These are phyloP conservation scores for Ochropleura plecta DNA, from an alignment of 2,888 invertebrate species.

Conservation along the genomic window DNA sequence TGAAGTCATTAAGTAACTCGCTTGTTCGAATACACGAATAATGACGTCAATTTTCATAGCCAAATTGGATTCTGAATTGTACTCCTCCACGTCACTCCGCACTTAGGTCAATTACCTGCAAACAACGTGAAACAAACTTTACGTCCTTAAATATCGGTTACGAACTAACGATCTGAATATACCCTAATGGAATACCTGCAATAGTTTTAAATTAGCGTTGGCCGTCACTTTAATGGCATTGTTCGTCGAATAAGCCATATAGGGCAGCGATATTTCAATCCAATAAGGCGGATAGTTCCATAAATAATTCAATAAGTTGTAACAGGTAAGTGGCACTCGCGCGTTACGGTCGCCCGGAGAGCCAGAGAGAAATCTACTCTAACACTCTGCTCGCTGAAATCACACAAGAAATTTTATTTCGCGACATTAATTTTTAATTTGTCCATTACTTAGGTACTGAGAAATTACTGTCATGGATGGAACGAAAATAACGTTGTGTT, in stretches of 20 bases:
- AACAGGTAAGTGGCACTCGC: slow-evolving; percentile 88
- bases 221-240: slow-evolving; percentile 72
- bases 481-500: slow-evolving; percentile 38
- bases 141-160: slow-evolving; percentile 48
- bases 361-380: slow-evolving; percentile 75
- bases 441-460: slow-evolving; percentile 64
- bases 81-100: slow-evolving; percentile 47
- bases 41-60: slow-evolving; percentile 64
- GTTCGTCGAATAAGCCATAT: slow-evolving; percentile 73
- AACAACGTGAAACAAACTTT: slow-evolving; percentile 60
- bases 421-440: slow-evolving; percentile 83
- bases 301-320: slow-evolving; percentile 89
- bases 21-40: slow-evolving; percentile 62
- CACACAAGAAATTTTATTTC: slow-evolving; percentile 83
- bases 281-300: slow-evolving; percentile 87
- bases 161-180: slow-evolving; percentile 41
- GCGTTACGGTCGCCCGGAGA: slow-evolving; percentile 85
- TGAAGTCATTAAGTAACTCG: slow-evolving; percentile 69
- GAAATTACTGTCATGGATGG: slow-evolving; percentile 66
- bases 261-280: slow-evolving; percentile 84
- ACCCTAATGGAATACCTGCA: slow-evolving; percentile 34
- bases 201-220: slow-evolving; percentile 62
- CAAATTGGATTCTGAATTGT: slow-evolving; percentile 70
- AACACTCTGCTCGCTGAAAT: slow-evolving; percentile 75
- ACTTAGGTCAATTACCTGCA: slow-evolving; percentile 47